Percentiles rank a stretch among this genome's conserved stretches.
Evolutionary conservation across 1,140 invertebrate genomes (phyloP).

Genomic region (Nymphalis io): DNA sequence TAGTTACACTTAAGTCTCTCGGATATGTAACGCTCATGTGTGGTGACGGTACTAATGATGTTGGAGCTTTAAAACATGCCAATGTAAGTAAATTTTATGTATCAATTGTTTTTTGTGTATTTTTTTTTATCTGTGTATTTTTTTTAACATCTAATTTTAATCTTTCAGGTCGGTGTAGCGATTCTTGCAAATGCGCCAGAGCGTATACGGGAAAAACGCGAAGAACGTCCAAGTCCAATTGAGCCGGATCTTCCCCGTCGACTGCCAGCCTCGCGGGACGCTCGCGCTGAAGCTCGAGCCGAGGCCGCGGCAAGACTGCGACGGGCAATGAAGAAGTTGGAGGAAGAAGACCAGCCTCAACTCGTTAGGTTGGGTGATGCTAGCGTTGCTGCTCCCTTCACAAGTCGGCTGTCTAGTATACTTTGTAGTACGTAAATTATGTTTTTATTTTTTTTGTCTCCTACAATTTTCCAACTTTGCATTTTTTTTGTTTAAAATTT

Average conservation of each 20-base stretch:
- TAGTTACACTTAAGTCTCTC: constrained; percentile 92
- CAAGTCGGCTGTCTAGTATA: constrained; percentile 98
- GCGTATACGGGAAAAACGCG: constrained; percentile 56
- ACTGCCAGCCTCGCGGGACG: constrained; percentile 45
- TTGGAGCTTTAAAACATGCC: constrained; percentile 99
- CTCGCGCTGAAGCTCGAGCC: constrained; percentile 52
- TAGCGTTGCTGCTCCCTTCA: constrained; percentile 99
- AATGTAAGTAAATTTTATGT: constrained; percentile 87
- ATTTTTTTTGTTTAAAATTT: too few species aligned
- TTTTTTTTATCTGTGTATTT: background rate
- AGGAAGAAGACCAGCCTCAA: constrained; percentile 93
- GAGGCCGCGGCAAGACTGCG: constrained; percentile 81
- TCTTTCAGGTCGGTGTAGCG: constrained; percentile 87
- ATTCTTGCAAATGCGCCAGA: constrained; percentile 94
- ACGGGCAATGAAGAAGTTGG: constrained; percentile 92
- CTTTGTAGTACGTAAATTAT: constrained; percentile 90
- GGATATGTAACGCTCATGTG: constrained; percentile 98
- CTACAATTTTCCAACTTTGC: constrained; percentile 5
- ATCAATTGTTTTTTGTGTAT: background rate
- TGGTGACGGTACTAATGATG: constrained; percentile 99
- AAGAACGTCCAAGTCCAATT: constrained; percentile 45
- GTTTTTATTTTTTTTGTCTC: constrained; percentile 1
- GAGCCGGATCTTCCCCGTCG: constrained; percentile 60
- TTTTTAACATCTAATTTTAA: background rate
- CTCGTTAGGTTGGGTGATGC: constrained; percentile 98